These are phyloP conservation scores for Sclerodermus sp. DNA, from an alignment of 2,888 invertebrate species.

Conservation along the genomic window DNA sequence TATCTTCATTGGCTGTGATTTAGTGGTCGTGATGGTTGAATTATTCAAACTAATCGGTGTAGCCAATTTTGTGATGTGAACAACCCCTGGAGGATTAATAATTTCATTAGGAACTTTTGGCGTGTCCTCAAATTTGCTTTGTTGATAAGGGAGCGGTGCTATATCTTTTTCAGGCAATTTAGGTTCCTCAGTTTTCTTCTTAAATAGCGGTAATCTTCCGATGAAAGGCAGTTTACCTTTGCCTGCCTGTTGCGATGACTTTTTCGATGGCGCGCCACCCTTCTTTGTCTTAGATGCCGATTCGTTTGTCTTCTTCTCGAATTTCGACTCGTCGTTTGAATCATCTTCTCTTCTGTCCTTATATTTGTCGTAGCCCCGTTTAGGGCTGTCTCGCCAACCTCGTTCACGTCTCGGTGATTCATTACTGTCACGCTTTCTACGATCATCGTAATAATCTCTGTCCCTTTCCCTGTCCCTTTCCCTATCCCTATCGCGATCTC, in stretches of 20 bases:
- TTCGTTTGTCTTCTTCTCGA: slow-evolving; percentile 51
- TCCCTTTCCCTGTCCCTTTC: slow-evolving; percentile 34
- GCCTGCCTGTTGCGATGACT: slow-evolving; percentile 36
- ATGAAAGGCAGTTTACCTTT: slow-evolving; percentile 81
- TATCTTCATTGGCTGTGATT: slow-evolving; percentile 47
- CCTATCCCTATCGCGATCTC: slow-evolving; percentile 29
- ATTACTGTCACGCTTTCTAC: slow-evolving; percentile 43
- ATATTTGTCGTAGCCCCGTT: slow-evolving; percentile 44
- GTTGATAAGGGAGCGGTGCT: slow-evolving; percentile 49
- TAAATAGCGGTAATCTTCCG: slow-evolving; percentile 82
- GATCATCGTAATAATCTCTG: slow-evolving; percentile 50
- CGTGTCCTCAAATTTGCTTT: slow-evolving; percentile 54
- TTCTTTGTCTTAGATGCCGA: slow-evolving; percentile 45
- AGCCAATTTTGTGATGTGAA: slow-evolving; percentile 53
- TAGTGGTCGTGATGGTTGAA: slow-evolving; percentile 17
- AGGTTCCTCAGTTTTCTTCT: slow-evolving; percentile 60
- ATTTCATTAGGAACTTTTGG: slow-evolving; percentile 54
- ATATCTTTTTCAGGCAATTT: slow-evolving; percentile 59
- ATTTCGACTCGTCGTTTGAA: slow-evolving; percentile 49
- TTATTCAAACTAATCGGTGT: slow-evolving; percentile 43
- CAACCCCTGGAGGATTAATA: slow-evolving; percentile 54
- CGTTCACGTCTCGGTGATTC: slow-evolving; percentile 52
- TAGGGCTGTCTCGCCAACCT: slow-evolving; percentile 50
- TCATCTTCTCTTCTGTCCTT: slow-evolving; percentile 39
- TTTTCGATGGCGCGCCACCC: slow-evolving; percentile 32